A percentile compares a stretch with the other conserved stretches of the same genome.
Evolutionary conservation across 2,113 vertebrate species (phyloP).

Genomic region (Dasyurus viverrinus): DNA sequence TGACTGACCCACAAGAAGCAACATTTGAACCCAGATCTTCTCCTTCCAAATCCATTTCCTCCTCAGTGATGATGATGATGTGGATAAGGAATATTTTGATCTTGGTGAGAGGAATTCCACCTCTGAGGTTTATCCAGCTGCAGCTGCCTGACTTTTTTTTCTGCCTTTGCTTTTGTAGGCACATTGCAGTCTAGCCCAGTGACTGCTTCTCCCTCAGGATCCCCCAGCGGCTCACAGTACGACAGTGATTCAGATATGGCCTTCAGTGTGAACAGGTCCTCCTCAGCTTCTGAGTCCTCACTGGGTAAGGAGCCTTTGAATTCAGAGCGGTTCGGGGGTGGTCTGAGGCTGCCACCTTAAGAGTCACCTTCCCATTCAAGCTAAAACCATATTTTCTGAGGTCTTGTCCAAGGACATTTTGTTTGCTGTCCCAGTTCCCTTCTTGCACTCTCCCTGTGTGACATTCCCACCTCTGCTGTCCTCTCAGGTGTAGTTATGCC

Average conservation of each 20-base stretch:
- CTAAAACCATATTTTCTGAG: neutral
- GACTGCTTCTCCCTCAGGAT: constrained; percentile 90
- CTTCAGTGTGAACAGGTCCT: constrained; percentile 96
- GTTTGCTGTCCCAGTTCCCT: neutral
- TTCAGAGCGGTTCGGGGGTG: neutral
- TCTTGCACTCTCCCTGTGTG: neutral
- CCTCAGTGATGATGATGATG: neutral
- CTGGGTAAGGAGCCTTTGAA: constrained; percentile 88
- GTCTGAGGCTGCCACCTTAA: neutral
- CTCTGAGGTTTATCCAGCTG: neutral
- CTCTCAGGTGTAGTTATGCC: neutral
- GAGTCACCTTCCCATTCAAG: neutral
- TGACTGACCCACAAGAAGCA: neutral
- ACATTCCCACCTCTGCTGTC: neutral
- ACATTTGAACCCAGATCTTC: neutral
- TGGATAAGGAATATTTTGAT: neutral
- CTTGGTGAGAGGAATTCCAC: neutral
- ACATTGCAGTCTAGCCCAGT: constrained; percentile 92
- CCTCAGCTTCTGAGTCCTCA: constrained; percentile 97
- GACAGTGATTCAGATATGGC: constrained; percentile 98
- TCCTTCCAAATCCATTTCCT: neutral
- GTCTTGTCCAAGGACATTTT: neutral
- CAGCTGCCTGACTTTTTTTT: neutral
- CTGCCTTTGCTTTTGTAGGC: constrained; percentile 84
- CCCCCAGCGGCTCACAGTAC: constrained; percentile 93